Evolutionary conservation across 2,888 invertebrate genomes (phyloP), one percentile per base, ranked within the genome.

Genomic region (Oscheius sp.): DNA sequence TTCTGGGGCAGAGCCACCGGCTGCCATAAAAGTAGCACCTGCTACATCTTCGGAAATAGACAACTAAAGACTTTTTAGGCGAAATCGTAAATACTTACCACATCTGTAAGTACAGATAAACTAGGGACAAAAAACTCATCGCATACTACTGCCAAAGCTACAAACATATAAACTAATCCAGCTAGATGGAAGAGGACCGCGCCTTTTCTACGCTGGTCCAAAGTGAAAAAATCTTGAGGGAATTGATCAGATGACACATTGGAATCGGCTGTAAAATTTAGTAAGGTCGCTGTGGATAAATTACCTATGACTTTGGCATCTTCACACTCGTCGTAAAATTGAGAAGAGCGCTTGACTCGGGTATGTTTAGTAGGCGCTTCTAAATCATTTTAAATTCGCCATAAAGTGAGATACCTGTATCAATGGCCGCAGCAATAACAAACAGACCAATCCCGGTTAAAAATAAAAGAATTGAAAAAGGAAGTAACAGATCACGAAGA

Each of bases 51-150:
- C 96, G 74, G 94, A 93, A 89, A 98, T 95, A 86, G 93, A 93
- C 86, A 97, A 91, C 91, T 85, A 53, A 75, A 73, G 1, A 43
- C 41, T 23, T 69, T 29, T 25, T 52, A 53, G 12, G 13, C 13
- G 43, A 43, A 41, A 23, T 41, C 58, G 41, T 5, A 3, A 23
- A 1, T 46, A 66, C 79, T 56, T 18, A 83, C 82, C 63, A 94
- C 93, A 91, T 96, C 95, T 90, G 95, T 97, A 91, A 96, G 96
- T 86, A 96, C 96, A 91, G 96, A 96, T 89, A 98, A 92, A 82
- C 96, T 92, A 74, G 98, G 97, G 88, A 98, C 96, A 92, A 98
- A 98, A 92, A 97, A 98, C 92, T 98, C 97, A 91, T 98, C 98
- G 92, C 98, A 98, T 85, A 98, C 97, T 89, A 98, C 94, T 79